Percentiles rank a stretch among this genome's conserved stretches.
Evolutionary conservation across 2,888 invertebrate genomes (phyloP).

Genomic region (Nemapogon koenigi): DNA sequence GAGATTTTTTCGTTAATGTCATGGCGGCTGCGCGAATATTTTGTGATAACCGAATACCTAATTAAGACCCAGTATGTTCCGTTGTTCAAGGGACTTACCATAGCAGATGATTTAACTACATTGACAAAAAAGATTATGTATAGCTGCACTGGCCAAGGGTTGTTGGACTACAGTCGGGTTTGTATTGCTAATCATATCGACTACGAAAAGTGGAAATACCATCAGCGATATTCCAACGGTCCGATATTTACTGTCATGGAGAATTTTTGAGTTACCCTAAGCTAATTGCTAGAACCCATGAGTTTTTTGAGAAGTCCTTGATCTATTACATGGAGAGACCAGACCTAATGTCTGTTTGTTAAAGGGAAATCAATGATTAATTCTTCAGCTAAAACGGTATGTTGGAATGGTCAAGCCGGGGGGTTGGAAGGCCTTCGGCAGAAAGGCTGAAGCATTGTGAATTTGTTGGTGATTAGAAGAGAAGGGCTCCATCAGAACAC

Average conservation of each 20-base stretch:
- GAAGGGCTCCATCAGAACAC: not conserved
- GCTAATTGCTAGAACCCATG: not conserved
- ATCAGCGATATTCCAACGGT: not conserved
- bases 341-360: not conserved
- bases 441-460: constrained; percentile 4
- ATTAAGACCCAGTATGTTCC: not conserved
- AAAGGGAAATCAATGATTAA: not conserved
- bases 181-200: not conserved
- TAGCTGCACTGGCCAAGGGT: not conserved
- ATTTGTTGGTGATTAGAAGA: constrained; percentile 3
- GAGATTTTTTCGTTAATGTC: not conserved
- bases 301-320: not conserved
- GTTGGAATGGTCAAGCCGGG: not conserved
- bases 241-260: not conserved
- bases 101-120: not conserved
- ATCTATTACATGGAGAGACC: not conserved
- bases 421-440: not conserved
- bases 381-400: not conserved
- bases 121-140: not conserved
- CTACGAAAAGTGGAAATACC: constrained; percentile 1
- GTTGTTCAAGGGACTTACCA: not conserved
- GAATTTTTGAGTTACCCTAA: constrained; percentile 1
- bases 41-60: not conserved
- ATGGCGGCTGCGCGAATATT: not conserved
- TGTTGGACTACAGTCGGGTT: not conserved